Base-by-base conservation (phyloP, 2,113 vertebrate genomes). In the Copsychus sechellarum region DNA sequence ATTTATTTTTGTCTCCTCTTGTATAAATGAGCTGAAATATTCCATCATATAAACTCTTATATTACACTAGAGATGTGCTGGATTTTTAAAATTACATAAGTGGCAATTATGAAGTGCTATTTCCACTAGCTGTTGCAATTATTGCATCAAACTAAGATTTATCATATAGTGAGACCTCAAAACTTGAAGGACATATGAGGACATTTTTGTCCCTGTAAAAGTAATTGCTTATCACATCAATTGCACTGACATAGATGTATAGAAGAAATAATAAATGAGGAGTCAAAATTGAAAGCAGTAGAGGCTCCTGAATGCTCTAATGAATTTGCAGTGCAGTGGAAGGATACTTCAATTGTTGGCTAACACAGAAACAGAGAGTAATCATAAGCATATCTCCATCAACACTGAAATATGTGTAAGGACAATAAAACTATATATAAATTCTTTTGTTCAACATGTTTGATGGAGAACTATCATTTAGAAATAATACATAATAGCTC, bases 401-500 rank as follows among this genome's bases (percentile, higher is more conserved):
- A 88, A 90, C 66, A 80, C 50, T 83, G 82, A 93, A 89, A 93
- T 93, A 95, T 70, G 71, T 74, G 70, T 92, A 95, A 95, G 88
- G 94, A 97, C 93, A 93, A 97, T 93, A 95, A 96, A 96, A 91
- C 94, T 96, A 93, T 93, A 96, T 94, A 96, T 97, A 96, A 93
- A 91, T 81, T 95, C 93, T 88, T 94, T 97, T 95, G 86, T 95
- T 96, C 93, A 82, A 54, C 48, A 70, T 81, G 66, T 96, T 77
- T 90, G 93, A 90, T 28, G 13, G 51, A 95, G 91, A 74, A 54
- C 85, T 93, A 88, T 95, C 57, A 97, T 97, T 96, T 95, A 93
- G 95, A 76, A 93, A 97, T 96, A 96, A 94, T 82, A 76, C 87
- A 71, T 91, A 95, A 96, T 93, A 90, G 88, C 91, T 90, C 89